A percentile compares a stretch with the other conserved stretches of the same genome.
phyloP scores from a whole-genome alignment of 2,888 invertebrate species.

The Ormyrus thymus region DNA sequence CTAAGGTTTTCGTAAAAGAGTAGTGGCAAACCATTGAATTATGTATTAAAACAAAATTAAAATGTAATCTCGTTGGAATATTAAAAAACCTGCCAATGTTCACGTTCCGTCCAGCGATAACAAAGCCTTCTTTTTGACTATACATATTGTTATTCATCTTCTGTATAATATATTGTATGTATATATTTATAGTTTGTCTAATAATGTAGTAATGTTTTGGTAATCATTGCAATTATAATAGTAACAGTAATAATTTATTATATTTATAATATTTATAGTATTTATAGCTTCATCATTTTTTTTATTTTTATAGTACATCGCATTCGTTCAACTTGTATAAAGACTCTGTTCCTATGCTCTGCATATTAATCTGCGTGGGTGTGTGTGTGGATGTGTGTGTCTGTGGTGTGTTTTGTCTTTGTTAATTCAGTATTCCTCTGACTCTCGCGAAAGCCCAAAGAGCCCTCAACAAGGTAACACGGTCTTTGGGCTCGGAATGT shows the following conservation, averaged over 20 bases:
- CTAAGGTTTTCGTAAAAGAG: neutral
- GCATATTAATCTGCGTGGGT: neutral
- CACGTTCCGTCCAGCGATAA: slow-evolving; percentile 29
- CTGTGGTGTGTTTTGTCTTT: slow-evolving; percentile 5
- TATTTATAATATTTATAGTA: slow-evolving; percentile 63
- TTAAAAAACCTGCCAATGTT: slow-evolving; percentile 3
- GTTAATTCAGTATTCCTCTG: slow-evolving; percentile 21
- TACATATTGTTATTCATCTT: slow-evolving; percentile 48
- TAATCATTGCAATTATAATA: slow-evolving; percentile 62
- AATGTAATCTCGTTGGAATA: neutral
- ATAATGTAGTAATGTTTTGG: slow-evolving; percentile 54
- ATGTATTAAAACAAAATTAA: slow-evolving; percentile 4
- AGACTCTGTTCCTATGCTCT: slow-evolving; percentile 53
- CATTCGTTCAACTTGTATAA: slow-evolving; percentile 62
- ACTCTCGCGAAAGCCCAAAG: slow-evolving; percentile 67
- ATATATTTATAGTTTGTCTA: slow-evolving; percentile 56
- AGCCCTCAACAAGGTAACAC: slow-evolving; percentile 74
- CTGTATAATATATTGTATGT: slow-evolving; percentile 53
- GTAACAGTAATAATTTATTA: slow-evolving; percentile 69
- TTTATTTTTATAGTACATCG: slow-evolving; percentile 68
- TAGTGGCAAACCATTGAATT: neutral
- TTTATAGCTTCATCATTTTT: slow-evolving; percentile 63
- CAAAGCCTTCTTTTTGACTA: slow-evolving; percentile 37
- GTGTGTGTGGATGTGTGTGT: neutral
- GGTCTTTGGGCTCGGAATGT: slow-evolving; percentile 65